Conservation (phyloP, 2,113 vertebrate species). For the Chlorodrepanis virens region DNA sequence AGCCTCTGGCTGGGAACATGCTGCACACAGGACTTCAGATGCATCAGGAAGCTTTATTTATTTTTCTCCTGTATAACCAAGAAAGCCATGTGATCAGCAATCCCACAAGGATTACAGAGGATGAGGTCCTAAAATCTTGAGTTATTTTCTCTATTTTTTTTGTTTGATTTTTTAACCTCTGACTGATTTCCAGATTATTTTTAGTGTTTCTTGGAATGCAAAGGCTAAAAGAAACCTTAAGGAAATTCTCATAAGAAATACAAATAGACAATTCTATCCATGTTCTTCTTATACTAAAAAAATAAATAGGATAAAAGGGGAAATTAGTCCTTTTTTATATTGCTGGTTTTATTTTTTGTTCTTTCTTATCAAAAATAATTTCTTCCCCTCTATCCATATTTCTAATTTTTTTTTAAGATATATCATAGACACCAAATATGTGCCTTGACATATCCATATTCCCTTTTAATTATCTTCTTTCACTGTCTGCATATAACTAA, state of each 20-base stretch:
- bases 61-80: neutral
- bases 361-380: neutral
- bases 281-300: neutral
- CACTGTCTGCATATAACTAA: neutral
- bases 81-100: neutral
- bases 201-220: neutral
- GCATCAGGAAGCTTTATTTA: neutral
- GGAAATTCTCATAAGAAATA: neutral
- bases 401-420: neutral
- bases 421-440: neutral
- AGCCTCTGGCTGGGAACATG: neutral
- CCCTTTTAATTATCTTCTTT: constrained; percentile 14
- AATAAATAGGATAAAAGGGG: neutral
- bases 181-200: neutral
- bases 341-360: neutral
- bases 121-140: neutral
- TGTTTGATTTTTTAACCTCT: neutral
- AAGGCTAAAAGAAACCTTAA: neutral
- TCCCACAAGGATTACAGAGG: neutral
- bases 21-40: neutral
- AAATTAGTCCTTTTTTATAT: neutral
- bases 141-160: neutral
- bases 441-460: neutral
- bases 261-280: neutral
- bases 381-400: neutral